Evolutionary conservation across 2,888 invertebrate species (phyloP).

Genomic region (Calameuta idolon): DNA sequence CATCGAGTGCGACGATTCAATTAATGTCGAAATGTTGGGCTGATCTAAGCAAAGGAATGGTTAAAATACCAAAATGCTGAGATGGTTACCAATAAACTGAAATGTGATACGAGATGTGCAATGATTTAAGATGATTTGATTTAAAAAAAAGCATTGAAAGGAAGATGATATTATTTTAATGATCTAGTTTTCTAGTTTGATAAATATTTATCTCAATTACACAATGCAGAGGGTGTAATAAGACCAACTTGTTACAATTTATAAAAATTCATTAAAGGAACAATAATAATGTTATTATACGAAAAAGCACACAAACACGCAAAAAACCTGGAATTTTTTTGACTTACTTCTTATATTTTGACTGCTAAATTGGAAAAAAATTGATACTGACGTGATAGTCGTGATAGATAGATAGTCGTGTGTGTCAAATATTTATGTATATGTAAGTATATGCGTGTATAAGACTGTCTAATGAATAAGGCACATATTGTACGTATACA

Average conservation of each 20-base stretch:
- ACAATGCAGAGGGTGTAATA: constrained; percentile 20
- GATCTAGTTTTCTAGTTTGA: no score
- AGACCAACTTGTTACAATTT: constrained; percentile 30
- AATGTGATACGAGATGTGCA: neutral
- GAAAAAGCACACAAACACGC: constrained; percentile 28
- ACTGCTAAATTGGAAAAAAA: constrained; percentile 37
- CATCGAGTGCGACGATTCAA: neutral
- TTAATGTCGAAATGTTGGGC: no score
- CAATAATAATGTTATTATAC: constrained; percentile 17
- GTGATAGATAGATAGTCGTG: no score
- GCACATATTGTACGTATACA: no score
- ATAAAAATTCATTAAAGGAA: constrained; percentile 19
- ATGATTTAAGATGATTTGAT: no score
- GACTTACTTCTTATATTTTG: constrained; percentile 48
- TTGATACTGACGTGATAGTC: no score
- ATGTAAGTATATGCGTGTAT: no score
- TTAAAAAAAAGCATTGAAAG: no score
- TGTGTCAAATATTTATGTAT: constrained; percentile 21
- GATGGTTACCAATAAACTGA: constrained; percentile 5
- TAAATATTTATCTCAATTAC: no score
- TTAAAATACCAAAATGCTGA: neutral
- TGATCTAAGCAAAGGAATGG: no score
- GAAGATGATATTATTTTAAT: no score
- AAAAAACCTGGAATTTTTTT: constrained; percentile 24
- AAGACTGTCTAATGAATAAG: no score